Evolutionary conservation across 2,113 vertebrate genomes (phyloP).

Genomic region (Empidonax traillii): DNA sequence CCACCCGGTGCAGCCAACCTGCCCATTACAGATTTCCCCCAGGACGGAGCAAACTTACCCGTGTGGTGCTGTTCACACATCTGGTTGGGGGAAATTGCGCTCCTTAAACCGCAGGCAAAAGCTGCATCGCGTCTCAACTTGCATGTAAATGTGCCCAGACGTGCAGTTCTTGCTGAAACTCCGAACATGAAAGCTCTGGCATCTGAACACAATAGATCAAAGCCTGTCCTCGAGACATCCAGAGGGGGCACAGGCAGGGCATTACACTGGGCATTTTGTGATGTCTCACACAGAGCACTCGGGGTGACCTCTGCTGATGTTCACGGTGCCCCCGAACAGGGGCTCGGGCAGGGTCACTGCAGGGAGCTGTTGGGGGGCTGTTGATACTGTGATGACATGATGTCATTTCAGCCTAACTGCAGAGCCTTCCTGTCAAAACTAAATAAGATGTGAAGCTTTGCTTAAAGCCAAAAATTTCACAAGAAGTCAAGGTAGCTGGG

Average conservation of each 20-base stretch:
- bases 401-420: background rate
- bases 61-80: background rate
- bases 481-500: background rate
- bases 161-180: background rate
- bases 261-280: background rate
- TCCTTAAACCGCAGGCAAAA: background rate
- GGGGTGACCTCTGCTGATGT: background rate
- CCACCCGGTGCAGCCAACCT: background rate
- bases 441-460: background rate
- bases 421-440: background rate
- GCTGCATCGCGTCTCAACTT: background rate
- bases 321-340: background rate
- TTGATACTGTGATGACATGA: too few relatives aligned
- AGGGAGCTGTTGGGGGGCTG: background rate
- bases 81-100: background rate
- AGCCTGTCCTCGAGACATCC: rapidly evolving
- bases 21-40: background rate
- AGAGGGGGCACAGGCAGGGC: background rate
- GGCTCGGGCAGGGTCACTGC: background rate
- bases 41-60: background rate
- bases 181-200: background rate
- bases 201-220: background rate
- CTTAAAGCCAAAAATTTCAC: background rate
- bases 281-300: background rate
- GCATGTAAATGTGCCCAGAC: background rate